These are phyloP conservation scores for Ptiloglossa arizonensis DNA, from an alignment of 1,140 invertebrate species.

Conservation along the genomic window DNA sequence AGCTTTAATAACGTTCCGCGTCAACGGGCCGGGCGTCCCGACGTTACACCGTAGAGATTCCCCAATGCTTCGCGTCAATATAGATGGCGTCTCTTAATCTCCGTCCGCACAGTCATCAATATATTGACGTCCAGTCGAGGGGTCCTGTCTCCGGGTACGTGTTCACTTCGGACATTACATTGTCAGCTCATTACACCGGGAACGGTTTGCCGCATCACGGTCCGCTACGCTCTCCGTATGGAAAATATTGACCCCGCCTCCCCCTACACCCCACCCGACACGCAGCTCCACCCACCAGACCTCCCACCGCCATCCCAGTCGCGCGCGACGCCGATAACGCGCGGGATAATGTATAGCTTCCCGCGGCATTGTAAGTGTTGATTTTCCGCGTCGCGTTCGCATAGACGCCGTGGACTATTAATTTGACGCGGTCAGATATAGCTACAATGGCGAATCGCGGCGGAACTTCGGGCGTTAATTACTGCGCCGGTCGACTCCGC, in stretches of 20 bases:
- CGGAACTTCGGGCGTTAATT: conserved; percentile 34
- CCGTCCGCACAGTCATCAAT: conserved; percentile 61
- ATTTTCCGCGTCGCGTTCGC: conserved; percentile 40
- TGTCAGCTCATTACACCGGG: conserved; percentile 69
- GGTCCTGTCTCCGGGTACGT: conserved; percentile 18
- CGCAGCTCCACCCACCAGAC: too few relatives aligned
- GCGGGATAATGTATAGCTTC: conserved; percentile 38
- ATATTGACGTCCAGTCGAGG: conserved; percentile 55
- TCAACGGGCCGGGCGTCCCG: conserved; percentile 52
- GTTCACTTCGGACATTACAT: conserved; percentile 64
- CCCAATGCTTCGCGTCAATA: too few relatives aligned
- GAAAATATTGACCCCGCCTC: conserved; percentile 65
- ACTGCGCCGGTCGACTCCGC: background rate
- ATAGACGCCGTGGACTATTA: conserved; percentile 52
- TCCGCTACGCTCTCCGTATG: conserved; percentile 60
- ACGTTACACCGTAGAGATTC: conserved; percentile 54
- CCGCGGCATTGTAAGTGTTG: conserved; percentile 43
- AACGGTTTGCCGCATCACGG: conserved; percentile 63
- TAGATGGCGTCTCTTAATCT: conserved; percentile 62
- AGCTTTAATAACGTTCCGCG: conserved; percentile 36
- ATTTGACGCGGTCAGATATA: conserved; percentile 54
- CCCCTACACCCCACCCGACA: background rate
- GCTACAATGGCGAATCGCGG: conserved; percentile 48
- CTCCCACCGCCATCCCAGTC: too few relatives aligned
- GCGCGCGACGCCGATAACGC: conserved; percentile 27